Evolutionary conservation across 2,797 vertebrate genomes (phyloP).

Genomic region (Petrocephalus schoutedeni): DNA sequence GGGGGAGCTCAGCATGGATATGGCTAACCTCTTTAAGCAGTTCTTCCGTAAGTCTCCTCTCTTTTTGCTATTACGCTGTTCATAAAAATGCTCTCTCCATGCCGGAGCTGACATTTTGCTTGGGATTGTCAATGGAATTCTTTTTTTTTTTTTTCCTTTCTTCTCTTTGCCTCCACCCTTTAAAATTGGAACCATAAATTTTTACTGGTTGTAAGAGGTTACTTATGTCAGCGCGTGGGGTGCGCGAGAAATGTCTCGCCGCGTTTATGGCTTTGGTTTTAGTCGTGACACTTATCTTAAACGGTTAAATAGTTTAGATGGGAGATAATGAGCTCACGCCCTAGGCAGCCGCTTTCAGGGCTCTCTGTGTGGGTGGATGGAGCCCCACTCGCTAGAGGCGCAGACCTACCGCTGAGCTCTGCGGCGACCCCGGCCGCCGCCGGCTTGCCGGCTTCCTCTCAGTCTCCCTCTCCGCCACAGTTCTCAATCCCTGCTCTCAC

Average conservation of each 20-base stretch:
- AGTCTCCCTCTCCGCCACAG: background rate
- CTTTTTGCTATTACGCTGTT: constrained; percentile 13
- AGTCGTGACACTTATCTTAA: constrained; percentile 14
- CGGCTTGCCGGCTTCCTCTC: background rate
- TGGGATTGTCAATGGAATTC: background rate
- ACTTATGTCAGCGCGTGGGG: background rate
- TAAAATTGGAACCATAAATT: background rate
- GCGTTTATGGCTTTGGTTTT: background rate
- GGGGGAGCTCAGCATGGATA: constrained; percentile 73
- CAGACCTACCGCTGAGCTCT: background rate
- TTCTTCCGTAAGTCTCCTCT: constrained; percentile 78
- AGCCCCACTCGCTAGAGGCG: background rate
- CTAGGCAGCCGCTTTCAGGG: background rate
- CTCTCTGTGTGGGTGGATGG: background rate
- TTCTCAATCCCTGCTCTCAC: background rate
- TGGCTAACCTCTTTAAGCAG: constrained; percentile 81
- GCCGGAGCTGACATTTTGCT: background rate
- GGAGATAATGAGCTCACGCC: background rate
- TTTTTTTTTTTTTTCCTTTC: constrained; percentile 22
- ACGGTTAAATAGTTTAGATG: constrained; percentile 15
- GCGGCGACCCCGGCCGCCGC: background rate
- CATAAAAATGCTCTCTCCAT: background rate
- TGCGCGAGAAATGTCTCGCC: background rate
- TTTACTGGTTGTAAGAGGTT: background rate
- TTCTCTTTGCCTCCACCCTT: background rate